Conservation (phyloP, 2,888 invertebrate species). For the Psylliodes chrysocephalus region DNA sequence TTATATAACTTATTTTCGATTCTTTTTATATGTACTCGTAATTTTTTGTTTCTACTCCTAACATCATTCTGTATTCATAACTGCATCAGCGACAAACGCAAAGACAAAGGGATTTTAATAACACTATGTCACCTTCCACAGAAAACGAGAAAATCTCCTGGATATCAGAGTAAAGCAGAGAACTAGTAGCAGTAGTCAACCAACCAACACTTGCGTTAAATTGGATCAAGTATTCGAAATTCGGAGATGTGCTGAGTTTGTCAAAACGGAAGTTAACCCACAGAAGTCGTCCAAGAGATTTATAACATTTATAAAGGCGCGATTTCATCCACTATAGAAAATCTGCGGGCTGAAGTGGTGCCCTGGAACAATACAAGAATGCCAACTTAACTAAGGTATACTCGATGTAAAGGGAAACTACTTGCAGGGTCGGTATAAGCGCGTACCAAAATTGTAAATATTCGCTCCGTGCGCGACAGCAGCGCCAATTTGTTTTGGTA, state of each 20-base stretch:
- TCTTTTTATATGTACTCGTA: too few relatives aligned
- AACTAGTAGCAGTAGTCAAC: neutral
- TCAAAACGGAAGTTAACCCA: conserved; percentile 62
- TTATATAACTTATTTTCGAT: too few relatives aligned
- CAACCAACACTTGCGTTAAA: conserved; percentile 50
- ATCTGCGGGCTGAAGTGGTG: conserved; percentile 58
- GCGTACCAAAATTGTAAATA: too few relatives aligned
- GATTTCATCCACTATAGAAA: conserved; percentile 62
- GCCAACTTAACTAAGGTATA: conserved; percentile 60
- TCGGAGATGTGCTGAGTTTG: conserved; percentile 60
- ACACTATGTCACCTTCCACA: conserved; percentile 7
- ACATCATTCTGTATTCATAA: neutral
- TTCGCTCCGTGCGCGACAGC: too few relatives aligned
- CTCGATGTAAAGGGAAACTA: conserved; percentile 30
- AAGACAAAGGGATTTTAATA: conserved; percentile 16
- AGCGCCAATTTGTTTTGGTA: too few relatives aligned
- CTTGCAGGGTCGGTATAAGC: conserved; percentile 29
- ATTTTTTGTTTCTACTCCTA: neutral
- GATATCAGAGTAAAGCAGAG: conserved; percentile 1
- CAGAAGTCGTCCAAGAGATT: conserved; percentile 58
- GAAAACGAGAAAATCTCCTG: conserved; percentile 17
- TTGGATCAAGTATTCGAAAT: conserved; percentile 60
- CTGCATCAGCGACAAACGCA: neutral
- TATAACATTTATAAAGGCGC: conserved; percentile 61
- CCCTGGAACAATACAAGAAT: conserved; percentile 59